phyloP scores from a whole-genome alignment of 1,140 invertebrate species.

The Parapsyche elsis region DNA sequence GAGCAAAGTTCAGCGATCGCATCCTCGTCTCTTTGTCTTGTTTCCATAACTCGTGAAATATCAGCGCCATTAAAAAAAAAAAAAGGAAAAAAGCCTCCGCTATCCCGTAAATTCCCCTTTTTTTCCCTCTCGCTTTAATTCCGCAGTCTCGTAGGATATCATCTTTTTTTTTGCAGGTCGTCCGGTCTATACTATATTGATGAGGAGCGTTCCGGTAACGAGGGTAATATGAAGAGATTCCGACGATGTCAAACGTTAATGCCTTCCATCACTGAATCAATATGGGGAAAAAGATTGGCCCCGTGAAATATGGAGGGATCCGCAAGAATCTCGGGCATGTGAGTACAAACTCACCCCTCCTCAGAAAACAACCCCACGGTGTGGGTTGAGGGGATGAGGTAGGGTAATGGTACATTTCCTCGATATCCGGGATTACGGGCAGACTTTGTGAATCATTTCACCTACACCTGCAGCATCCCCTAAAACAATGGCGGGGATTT shows the following conservation, averaged over 20 bases:
- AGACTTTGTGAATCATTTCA: constrained; percentile 37
- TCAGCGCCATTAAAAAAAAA: not conserved
- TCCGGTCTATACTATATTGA: not conserved
- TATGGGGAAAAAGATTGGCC: constrained; percentile 30
- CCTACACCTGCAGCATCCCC: not conserved
- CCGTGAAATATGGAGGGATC: constrained; percentile 28
- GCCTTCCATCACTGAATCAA: constrained; percentile 31
- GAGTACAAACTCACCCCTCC: not conserved
- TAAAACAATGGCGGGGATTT: not conserved
- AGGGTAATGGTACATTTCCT: constrained; percentile 25
- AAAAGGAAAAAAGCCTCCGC: not conserved
- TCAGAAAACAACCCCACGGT: not conserved
- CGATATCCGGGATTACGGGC: constrained; percentile 31
- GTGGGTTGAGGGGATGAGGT: not conserved
- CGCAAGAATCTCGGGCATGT: constrained; percentile 23
- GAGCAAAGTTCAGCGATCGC: no score
- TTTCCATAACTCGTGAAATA: no score
- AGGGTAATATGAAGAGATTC: constrained; percentile 33
- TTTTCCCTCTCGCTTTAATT: not conserved
- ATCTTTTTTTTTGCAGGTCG: not conserved
- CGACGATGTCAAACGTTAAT: constrained; percentile 31
- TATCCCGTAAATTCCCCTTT: not conserved
- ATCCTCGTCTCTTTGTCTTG: no score
- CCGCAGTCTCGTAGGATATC: not conserved
- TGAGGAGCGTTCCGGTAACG: constrained; percentile 31